Evolutionary conservation across 2,888 invertebrate species (phyloP), one percentile per base, ranked within the genome.

Genomic region (Elegia similella): DNA sequence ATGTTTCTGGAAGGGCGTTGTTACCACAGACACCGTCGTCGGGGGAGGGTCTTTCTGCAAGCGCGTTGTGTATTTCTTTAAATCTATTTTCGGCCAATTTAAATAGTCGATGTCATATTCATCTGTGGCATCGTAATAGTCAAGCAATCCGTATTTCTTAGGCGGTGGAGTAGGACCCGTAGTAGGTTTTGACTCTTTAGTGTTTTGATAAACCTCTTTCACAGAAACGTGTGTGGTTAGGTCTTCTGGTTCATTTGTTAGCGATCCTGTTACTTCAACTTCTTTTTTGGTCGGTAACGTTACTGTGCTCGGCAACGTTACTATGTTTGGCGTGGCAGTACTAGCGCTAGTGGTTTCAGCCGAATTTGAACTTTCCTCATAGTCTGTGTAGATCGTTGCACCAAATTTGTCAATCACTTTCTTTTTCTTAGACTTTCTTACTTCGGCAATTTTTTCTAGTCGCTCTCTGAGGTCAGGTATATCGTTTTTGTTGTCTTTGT

Each of bases 401-500:
- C 86, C 88, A 56, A 71, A 72, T 55, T 78, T 74, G 61, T 84
- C 80, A 5, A 74, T 72, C 7, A 56, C 56, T 66, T 78, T 84
- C 70, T 84, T 88, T 65, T 86, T 86, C 65, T 81, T 88, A 0
- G 82, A 80, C 64, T 89, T 89, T 59, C 90, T 79, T 23, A 77
- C 80, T 67, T 88, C 87, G 7, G 89, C 75, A 56, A 88, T 85
- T 72, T 88, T 89, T 56, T 85, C 89, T n/a, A 91, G 72, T 59
- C 89, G 75, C 55, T 78, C 76, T 60, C 83, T 80, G 50, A 91
- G 66, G 56, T 88, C 90, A 0, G 86, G 84, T 5, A 78, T 67
- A 15, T 80, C 79, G 34, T 66, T 78, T 63, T 81, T 86, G 52
- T 57, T 78, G 16, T 83, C 76, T 62, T 69, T 85, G 15, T 83